Conservation (phyloP, 1,140 invertebrate genomes). For the Drosophila parabipectinata region DNA sequence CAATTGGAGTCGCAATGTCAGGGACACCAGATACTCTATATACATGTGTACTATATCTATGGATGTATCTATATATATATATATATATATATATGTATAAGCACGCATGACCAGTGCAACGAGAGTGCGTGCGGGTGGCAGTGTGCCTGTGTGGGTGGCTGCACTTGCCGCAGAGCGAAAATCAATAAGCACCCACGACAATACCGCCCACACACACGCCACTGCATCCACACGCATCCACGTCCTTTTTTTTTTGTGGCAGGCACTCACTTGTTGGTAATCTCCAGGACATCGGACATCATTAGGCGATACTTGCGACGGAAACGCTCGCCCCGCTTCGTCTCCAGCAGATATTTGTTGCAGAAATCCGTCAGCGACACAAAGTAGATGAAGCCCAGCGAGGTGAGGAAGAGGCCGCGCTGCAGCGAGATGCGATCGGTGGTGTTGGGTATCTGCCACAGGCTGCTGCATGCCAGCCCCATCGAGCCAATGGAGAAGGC, state of each 20-base stretch:
- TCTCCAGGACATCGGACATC: conserved; percentile 87
- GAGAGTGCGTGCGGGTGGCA: not conserved
- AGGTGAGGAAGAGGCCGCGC: conserved; percentile 86
- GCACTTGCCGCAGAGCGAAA: not conserved
- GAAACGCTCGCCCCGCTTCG: conserved; percentile 85
- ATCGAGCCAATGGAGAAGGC: conserved; percentile 83
- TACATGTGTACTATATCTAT: not conserved
- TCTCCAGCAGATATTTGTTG: conserved; percentile 86
- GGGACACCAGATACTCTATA: conserved; percentile 12
- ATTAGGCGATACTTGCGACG: conserved; percentile 87
- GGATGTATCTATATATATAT: not conserved
- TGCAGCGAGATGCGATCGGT: conserved; percentile 85
- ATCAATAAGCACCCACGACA: not conserved
- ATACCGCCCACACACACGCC: conserved; percentile 84
- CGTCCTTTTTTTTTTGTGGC: not conserved
- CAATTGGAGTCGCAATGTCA: conserved; percentile 19
- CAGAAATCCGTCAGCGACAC: conserved; percentile 86
- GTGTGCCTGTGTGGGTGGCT: not conserved
- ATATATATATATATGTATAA: not conserved
- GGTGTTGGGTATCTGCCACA: conserved; percentile 77
- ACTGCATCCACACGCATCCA: not conserved
- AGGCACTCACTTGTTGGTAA: conserved; percentile 88
- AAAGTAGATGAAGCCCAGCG: conserved; percentile 87
- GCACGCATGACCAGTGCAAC: conserved; percentile 2
- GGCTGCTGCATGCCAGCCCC: conserved; percentile 79